Conservation (phyloP, 2,113 vertebrate species). For the Gopherus evgoodei region DNA sequence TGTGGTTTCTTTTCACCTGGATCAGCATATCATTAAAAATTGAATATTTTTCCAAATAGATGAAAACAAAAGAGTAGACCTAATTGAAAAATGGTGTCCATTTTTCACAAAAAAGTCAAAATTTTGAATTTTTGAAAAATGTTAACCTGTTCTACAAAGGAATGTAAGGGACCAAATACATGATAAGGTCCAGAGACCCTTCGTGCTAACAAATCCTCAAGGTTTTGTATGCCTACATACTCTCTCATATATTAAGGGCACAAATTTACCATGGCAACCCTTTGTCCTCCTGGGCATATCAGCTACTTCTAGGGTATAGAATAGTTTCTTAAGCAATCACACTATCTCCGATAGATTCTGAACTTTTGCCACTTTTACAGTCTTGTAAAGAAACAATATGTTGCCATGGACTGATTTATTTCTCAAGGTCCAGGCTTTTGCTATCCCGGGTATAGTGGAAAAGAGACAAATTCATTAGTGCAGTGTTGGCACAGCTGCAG, state of each 20-base stretch:
- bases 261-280: not conserved
- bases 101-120: not conserved
- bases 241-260: constrained; percentile 3
- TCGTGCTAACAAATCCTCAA: not conserved
- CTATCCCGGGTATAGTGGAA: not conserved
- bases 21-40: not conserved
- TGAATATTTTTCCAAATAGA: not conserved
- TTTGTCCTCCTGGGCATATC: not conserved
- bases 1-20: not conserved
- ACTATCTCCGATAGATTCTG: not conserved
- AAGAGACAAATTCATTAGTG: not conserved
- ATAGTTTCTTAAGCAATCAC: not conserved
- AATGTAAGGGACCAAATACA: not conserved
- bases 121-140: not conserved
- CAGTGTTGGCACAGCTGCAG: not conserved
- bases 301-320: not conserved
- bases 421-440: constrained; percentile 26
- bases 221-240: not conserved
- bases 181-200: not conserved
- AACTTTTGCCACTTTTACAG: not conserved
- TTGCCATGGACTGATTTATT: not conserved
- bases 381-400: not conserved
- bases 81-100: not conserved
- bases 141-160: not conserved
- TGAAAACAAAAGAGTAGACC: not conserved